Evolutionary conservation across 2,113 vertebrate genomes (phyloP).

Genomic region (Osmerus mordax): DNA sequence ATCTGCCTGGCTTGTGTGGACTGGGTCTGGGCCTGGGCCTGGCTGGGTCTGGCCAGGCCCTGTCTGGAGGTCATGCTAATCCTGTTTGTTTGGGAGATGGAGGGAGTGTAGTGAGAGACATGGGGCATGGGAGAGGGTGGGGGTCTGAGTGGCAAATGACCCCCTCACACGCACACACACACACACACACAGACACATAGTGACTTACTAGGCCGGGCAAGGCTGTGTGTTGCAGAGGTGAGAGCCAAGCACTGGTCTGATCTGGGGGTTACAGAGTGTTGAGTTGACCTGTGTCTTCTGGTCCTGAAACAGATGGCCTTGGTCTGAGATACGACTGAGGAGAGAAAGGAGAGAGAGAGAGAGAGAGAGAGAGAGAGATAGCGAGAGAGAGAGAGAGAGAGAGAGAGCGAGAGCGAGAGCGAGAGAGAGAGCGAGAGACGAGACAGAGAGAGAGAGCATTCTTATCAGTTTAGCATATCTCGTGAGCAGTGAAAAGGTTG

Average conservation of each 20-base stretch:
- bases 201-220: slow-evolving; percentile 90
- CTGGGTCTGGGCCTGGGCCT: neutral
- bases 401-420: neutral
- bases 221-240: slow-evolving; percentile 87
- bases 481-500: neutral
- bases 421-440: neutral
- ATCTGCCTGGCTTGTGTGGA: too few relatives aligned
- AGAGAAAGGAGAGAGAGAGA: slow-evolving; percentile 6
- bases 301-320: slow-evolving; percentile 88
- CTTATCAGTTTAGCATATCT: neutral
- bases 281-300: slow-evolving; percentile 82
- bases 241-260: slow-evolving; percentile 77
- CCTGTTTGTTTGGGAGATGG: slow-evolving; percentile 29
- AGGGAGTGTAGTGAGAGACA: slow-evolving; percentile 9
- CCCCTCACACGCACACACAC: slow-evolving; percentile 7
- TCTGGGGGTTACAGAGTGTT: slow-evolving; percentile 79
- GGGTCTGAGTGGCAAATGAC: slow-evolving; percentile 6
- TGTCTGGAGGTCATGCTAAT: slow-evolving; percentile 43
- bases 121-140: slow-evolving; percentile 23
- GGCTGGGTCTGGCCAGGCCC: slow-evolving; percentile 3
- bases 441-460: neutral
- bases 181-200: neutral
- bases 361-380: neutral
- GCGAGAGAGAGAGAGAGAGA: slow-evolving; percentile 4
- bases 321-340: slow-evolving; percentile 80